phyloP scores from a whole-genome alignment of 1,140 invertebrate genomes.

The Zaprionus taronus region DNA sequence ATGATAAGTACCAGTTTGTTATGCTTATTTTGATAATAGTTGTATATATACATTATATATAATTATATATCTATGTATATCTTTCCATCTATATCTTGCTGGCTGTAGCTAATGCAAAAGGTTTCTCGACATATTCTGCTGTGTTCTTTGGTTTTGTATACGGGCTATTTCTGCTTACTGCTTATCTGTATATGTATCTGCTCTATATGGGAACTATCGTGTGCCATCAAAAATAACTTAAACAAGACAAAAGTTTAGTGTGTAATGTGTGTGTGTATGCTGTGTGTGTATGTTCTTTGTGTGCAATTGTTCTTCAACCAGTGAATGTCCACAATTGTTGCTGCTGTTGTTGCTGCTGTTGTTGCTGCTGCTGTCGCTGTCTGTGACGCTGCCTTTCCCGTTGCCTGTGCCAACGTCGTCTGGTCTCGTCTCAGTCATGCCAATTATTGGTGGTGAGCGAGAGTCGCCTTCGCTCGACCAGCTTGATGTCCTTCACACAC shows the following conservation, averaged over 20 bases:
- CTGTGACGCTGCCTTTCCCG: slow-evolving; percentile 12
- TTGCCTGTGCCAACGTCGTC: background rate
- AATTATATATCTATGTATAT: no score
- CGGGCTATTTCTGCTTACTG: slow-evolving; percentile 28
- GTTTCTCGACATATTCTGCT: background rate
- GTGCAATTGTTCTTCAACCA: background rate
- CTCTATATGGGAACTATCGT: background rate
- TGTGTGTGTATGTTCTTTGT: slow-evolving; percentile 12
- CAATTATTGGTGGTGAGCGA: slow-evolving; percentile 47
- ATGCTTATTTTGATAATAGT: no score
- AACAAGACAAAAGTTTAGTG: slow-evolving; percentile 6
- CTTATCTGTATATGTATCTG: background rate
- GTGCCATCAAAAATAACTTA: background rate
- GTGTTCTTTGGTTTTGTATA: slow-evolving; percentile 29
- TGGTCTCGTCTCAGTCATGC: slow-evolving; percentile 19
- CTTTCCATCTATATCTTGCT: background rate
- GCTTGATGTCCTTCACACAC: slow-evolving; percentile 90
- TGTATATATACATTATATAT: no score
- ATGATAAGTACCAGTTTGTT: no score
- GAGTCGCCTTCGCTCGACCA: slow-evolving; percentile 86
- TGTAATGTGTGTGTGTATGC: background rate
- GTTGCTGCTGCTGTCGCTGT: background rate
- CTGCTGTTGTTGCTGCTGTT: background rate
- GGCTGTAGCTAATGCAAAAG: slow-evolving; percentile 6
- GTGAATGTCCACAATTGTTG: slow-evolving; percentile 10